These are phyloP conservation scores for Spheniscus mendiculus DNA, from an alignment of 2,113 vertebrate genomes.

Conservation along the genomic window DNA sequence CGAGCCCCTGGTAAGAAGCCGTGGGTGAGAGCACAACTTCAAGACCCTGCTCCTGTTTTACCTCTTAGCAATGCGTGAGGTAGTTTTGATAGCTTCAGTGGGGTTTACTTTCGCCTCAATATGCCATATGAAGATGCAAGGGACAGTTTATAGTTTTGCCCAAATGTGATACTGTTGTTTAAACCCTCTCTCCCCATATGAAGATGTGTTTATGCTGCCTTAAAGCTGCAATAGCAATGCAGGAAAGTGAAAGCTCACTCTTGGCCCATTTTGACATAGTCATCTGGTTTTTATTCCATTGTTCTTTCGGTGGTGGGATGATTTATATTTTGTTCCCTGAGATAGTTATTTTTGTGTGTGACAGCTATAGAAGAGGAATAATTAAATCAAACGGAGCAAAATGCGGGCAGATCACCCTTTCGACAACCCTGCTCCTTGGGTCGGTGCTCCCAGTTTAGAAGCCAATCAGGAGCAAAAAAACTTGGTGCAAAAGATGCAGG, in stretches of 20 bases:
- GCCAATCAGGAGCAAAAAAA: not conserved
- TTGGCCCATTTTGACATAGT: not conserved
- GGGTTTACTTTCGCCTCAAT: not conserved
- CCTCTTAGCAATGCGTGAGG: not conserved
- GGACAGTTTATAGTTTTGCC: not conserved
- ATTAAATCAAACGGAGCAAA: slow-evolving; percentile 10
- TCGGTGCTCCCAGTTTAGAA: not conserved
- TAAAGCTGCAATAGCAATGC: not conserved
- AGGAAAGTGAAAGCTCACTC: not conserved
- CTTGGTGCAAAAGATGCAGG: not conserved
- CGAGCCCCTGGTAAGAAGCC: not conserved
- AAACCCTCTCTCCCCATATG: not conserved
- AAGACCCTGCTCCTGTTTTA: not conserved
- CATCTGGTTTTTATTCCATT: not conserved
- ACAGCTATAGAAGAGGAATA: not conserved
- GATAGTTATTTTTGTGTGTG: not conserved
- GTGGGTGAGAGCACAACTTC: not conserved
- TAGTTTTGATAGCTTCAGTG: not conserved
- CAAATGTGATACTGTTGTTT: not conserved
- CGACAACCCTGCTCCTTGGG: not conserved
- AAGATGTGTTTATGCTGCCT: not conserved
- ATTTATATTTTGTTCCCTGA: not conserved
- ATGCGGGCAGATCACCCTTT: not conserved
- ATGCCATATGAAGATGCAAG: not conserved
- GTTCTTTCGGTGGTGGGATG: not conserved